phyloP scores from a whole-genome alignment of 2,113 vertebrate genomes.

The Amblyornis subalaris region DNA sequence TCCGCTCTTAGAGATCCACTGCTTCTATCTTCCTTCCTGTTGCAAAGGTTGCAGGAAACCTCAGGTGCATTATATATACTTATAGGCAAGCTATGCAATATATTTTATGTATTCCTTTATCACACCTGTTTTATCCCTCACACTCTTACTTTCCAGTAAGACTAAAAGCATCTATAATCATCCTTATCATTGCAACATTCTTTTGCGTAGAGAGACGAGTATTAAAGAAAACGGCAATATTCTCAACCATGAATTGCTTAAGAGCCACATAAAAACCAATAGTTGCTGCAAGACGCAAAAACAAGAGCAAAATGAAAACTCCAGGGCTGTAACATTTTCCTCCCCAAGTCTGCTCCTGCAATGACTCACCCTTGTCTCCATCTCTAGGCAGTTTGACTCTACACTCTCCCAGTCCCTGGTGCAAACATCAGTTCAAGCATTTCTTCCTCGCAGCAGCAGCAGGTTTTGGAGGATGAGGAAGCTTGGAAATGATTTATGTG shows the following conservation, averaged over 20 bases:
- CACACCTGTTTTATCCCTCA: background rate
- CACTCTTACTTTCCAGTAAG: background rate
- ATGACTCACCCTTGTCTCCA: background rate
- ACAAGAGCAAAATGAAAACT: slow-evolving; percentile 4
- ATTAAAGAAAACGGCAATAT: background rate
- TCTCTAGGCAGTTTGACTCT: background rate
- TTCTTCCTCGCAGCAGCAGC: background rate
- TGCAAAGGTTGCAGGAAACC: background rate
- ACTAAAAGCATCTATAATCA: slow-evolving; percentile 6
- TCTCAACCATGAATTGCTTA: slow-evolving; percentile 8
- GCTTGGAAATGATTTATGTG: background rate
- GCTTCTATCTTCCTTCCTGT: background rate
- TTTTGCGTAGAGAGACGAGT: slow-evolving; percentile 15
- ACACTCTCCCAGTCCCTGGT: accelerated
- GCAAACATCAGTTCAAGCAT: background rate
- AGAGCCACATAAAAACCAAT: slow-evolving; percentile 3
- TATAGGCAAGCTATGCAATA: background rate
- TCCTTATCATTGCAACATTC: background rate
- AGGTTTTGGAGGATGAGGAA: background rate
- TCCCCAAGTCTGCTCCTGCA: background rate
- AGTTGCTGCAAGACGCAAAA: background rate
- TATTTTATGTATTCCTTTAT: background rate
- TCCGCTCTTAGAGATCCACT: background rate
- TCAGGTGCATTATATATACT: background rate
- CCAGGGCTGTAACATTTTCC: background rate